These are phyloP conservation scores for Oncorhynchus nerka DNA, from an alignment of 2,113 vertebrate genomes.

Conservation along the genomic window DNA sequence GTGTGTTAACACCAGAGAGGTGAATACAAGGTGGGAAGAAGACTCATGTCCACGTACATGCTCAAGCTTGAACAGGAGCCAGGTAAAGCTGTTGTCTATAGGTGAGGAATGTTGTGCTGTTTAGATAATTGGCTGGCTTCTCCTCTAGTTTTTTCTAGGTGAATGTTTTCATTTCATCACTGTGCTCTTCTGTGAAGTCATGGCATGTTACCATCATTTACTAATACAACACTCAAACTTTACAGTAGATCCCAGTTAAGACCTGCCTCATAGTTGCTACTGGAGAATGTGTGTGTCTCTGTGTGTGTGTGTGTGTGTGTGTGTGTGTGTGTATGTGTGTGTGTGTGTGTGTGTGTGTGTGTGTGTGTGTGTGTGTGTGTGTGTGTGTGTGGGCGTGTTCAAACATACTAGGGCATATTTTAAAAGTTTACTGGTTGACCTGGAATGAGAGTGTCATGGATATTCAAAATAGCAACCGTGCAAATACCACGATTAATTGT, in stretches of 20 bases:
- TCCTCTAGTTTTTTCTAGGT: conserved; percentile 28
- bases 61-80: conserved; percentile 13
- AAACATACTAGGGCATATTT: background rate
- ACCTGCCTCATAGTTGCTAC: background rate
- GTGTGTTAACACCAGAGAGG: conserved; percentile 17
- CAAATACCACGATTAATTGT: conserved; percentile 50
- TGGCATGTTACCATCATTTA: conserved; percentile 16
- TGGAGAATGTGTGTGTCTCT: background rate
- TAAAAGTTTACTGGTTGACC: conserved; percentile 12
- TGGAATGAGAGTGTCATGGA: conserved; percentile 6
- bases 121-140: conserved; percentile 21
- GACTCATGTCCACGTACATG: conserved; percentile 7
- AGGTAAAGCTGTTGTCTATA: conserved; percentile 14
- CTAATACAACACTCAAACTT: background rate
- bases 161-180: conserved; percentile 9
- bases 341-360: background rate
- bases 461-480: conserved; percentile 19
- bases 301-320: background rate
- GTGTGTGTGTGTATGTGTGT: background rate
- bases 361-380: background rate
- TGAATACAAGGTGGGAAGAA: conserved; percentile 40
- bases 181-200: background rate
- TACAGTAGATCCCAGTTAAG: background rate
- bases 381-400: background rate
- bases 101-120: conserved; percentile 14